These are phyloP conservation scores for Acanthochromis polyacanthus DNA, from an alignment of 2,113 vertebrate species.

Conservation along the genomic window DNA sequence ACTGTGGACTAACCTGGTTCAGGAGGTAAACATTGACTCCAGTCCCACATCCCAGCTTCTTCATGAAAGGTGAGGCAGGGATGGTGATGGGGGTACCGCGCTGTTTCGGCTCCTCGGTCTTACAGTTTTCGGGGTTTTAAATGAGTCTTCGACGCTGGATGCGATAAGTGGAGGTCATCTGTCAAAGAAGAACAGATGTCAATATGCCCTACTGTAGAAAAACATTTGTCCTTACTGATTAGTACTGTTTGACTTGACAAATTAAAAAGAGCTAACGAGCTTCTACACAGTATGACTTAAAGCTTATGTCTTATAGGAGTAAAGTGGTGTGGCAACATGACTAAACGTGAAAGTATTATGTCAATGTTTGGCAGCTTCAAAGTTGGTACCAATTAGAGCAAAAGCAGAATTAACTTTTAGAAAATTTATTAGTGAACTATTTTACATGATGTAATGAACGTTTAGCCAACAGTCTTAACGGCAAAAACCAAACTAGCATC, in stretches of 20 bases:
- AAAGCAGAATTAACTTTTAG: no score
- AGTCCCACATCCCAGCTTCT: slow-evolving; percentile 95
- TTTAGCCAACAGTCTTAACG: no score
- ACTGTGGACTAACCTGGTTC: slow-evolving; percentile 86
- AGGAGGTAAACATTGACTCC: slow-evolving; percentile 95
- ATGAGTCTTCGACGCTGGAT: not conserved
- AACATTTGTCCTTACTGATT: not conserved
- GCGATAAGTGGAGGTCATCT: slow-evolving; percentile 56
- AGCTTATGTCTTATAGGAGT: not conserved
- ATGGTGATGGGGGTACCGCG: slow-evolving; percentile 85
- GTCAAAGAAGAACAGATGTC: not conserved
- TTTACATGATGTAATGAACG: no score
- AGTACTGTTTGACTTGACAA: no score
- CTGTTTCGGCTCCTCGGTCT: slow-evolving; percentile 35
- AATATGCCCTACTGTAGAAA: rapidly evolving
- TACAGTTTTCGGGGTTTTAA: slow-evolving; percentile 59
- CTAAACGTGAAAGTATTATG: not conserved
- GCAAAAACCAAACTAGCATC: not conserved
- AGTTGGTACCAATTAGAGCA: no score
- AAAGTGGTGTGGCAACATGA: not conserved
- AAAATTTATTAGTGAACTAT: no score
- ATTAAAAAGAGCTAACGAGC: no score
- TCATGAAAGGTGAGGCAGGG: slow-evolving; percentile 96
- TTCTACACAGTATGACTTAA: no score
- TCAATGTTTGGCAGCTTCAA: not conserved